Evolutionary conservation across 64 coral and sea anemone species (phyloP).

Genomic region (Stylophora pistillata): DNA sequence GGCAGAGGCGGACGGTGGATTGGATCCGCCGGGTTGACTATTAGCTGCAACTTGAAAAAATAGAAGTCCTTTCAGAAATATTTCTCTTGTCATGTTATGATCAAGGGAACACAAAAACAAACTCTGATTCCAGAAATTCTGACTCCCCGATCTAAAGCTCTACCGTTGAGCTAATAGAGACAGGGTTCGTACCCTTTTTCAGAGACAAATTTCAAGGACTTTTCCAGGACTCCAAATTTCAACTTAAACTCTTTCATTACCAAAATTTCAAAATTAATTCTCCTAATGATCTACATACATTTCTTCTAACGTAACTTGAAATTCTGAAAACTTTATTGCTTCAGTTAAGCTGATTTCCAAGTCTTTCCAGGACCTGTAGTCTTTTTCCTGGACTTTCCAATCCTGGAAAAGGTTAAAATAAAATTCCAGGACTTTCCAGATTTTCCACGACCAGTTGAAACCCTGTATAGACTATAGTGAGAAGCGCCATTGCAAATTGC

Average conservation of each 20-base stretch:
- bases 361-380: neutral
- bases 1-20: slow-evolving; percentile 45
- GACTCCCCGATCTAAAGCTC: no score
- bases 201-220: slow-evolving; percentile 5
- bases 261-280: no score
- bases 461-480: no score
- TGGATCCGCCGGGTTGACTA: slow-evolving; percentile 8
- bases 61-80: neutral
- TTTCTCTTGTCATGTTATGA: neutral
- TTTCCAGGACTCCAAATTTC: neutral
- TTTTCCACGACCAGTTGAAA: no score
- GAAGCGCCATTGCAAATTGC: no score
- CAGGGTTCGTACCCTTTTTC: slow-evolving; percentile 3
- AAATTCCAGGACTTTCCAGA: no score
- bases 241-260: neutral
- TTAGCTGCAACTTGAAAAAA: neutral
- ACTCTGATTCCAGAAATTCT: no score
- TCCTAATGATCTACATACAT: no score
- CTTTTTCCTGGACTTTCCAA: neutral
- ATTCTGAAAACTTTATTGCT: neutral
- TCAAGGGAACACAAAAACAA: no score
- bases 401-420: neutral
- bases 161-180: no score
- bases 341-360: neutral
- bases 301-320: no score